These are phyloP conservation scores for Acleris holmiana DNA, from an alignment of 2,888 invertebrate genomes.

Conservation along the genomic window DNA sequence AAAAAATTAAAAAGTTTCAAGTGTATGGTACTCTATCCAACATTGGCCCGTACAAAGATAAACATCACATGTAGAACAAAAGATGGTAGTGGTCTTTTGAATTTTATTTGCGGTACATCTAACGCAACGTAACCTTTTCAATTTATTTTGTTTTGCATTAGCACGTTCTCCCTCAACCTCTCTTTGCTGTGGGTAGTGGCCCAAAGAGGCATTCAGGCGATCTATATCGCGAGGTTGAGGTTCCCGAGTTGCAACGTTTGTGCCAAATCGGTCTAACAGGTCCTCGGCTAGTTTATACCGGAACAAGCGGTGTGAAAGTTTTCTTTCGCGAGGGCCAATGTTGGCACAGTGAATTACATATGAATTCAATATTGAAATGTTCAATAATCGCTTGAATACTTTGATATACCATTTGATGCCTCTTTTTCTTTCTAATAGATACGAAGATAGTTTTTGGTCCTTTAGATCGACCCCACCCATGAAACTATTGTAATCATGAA, in stretches of 20 bases:
- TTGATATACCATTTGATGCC: conserved; percentile 26
- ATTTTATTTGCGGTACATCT: not conserved
- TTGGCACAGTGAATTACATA: conserved; percentile 14
- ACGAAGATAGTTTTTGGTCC: conserved; percentile 16
- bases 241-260: not conserved
- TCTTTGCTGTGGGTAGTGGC: not conserved
- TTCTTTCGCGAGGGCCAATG: not conserved
- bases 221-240: not conserved
- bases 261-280: not conserved
- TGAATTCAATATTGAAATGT: conserved; percentile 14
- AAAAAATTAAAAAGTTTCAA: too few relatives aligned
- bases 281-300: conserved; percentile 5
- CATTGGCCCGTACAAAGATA: not conserved
- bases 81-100: not conserved
- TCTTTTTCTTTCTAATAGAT: conserved; percentile 22
- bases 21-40: not conserved
- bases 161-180: not conserved
- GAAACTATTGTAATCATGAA: conserved; percentile 14
- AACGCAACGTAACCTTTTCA: too few relatives aligned
- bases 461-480: conserved; percentile 32
- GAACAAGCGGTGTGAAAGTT: conserved; percentile 11
- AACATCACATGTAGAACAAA: not conserved
- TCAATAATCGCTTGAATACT: conserved; percentile 19
- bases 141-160: too few relatives aligned
- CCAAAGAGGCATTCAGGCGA: not conserved